A percentile compares a stretch with the other conserved stretches of the same genome.
These are phyloP conservation scores for Bombus huntii DNA, from an alignment of 1,140 invertebrate species.

Conservation along the genomic window DNA sequence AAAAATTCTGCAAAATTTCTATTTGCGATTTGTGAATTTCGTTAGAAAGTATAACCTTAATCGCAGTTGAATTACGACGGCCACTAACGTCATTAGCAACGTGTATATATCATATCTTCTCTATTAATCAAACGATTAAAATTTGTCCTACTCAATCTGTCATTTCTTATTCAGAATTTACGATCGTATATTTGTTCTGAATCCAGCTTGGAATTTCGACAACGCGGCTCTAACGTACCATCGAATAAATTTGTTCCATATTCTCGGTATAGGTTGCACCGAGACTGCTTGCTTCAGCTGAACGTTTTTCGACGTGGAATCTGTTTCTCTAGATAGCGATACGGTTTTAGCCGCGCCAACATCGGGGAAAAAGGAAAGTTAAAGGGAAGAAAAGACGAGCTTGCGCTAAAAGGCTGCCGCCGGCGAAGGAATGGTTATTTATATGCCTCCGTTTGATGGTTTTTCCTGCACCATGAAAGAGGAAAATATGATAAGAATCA, in stretches of 20 bases:
- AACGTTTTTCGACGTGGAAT: background rate
- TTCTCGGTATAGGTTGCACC: background rate
- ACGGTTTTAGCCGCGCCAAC: background rate
- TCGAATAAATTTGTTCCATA: background rate
- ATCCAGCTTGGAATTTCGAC: background rate
- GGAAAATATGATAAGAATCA: constrained; percentile 15
- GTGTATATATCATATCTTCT: too few relatives aligned
- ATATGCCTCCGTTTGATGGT: constrained; percentile 14
- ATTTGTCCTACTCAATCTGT: background rate
- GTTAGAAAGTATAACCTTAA: too few relatives aligned
- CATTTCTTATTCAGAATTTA: background rate
- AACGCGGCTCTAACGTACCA: background rate
- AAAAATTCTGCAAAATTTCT: too few relatives aligned
- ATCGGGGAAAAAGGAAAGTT: background rate
- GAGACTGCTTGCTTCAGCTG: background rate
- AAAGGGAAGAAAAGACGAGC: background rate
- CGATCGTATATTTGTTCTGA: background rate
- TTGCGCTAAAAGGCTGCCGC: background rate
- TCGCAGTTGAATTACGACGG: too few relatives aligned
- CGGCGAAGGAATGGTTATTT: background rate
- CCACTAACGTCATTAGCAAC: too few relatives aligned
- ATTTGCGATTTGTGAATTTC: too few relatives aligned
- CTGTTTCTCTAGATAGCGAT: background rate
- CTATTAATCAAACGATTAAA: background rate
- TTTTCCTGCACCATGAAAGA: background rate